Evolutionary conservation across 2,113 vertebrate species (phyloP), one percentile per base, ranked within the genome.

Genomic region (Zosterops japonicus): DNA sequence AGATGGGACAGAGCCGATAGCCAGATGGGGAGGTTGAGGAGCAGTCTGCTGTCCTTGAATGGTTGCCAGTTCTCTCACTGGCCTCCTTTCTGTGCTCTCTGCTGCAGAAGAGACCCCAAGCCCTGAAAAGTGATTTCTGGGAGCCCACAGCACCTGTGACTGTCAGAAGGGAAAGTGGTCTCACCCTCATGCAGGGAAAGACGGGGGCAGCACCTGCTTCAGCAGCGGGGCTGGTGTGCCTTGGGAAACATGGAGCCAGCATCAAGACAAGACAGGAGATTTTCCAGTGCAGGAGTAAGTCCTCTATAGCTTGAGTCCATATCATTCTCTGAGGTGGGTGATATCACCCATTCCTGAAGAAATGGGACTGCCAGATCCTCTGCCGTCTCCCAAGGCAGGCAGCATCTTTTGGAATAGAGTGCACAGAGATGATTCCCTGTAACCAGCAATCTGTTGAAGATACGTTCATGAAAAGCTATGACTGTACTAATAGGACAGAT

Each of bases 1-100:
- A 93, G 82, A 93, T 80, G 68, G 70, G 78, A 55, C 81, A 90
- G 75, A 96, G 63, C 39, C 9, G 81, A 95, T 63, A 72, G 74
- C 93, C 89, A 95, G 75, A 90, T 93, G 92, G 81, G 78, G 79
- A 90, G 36, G 67, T 50, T 4, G 2, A 53, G 21, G 42, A 94
- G 59, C 78, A 82, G 52, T 14, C 79, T 91, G 80, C 47, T 93
- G 42, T 84, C 87, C 69, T 77, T 94, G 95, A 90, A 42, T 36
- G 27, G 33, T 86, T 92, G 84, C 92, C 95, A 91, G 25, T 44
- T 90, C 46, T 82, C 39, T 90, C 57, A 21, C 1, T 72, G 81
- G 81, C 75, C n/a, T 93, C 49, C 41, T 82, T 95, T 49, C 71
- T 50, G 7, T 83, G n/a, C 55, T 41, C 18, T 69, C 39, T 79